phyloP scores from a whole-genome alignment of 2,888 invertebrate species.

The Odontocolon sp. region DNA sequence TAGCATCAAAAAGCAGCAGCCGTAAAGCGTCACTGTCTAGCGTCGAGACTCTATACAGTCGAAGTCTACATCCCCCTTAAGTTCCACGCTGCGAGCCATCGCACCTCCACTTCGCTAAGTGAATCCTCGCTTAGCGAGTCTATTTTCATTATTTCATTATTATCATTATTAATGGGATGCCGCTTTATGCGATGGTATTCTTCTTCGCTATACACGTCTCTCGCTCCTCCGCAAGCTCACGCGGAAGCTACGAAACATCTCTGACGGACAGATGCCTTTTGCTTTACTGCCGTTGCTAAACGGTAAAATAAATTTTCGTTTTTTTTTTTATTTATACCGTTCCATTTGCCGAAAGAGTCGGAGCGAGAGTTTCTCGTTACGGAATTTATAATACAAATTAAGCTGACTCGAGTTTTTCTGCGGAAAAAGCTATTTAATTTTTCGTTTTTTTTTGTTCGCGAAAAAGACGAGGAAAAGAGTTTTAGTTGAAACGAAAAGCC shows the following conservation, averaged over 20 bases:
- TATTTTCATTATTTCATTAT: slow-evolving; percentile 63
- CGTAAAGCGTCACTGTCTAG: slow-evolving; percentile 64
- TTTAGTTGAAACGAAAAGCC: too few relatives aligned
- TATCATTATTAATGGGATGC: slow-evolving; percentile 60
- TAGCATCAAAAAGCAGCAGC: slow-evolving; percentile 40
- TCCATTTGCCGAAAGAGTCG: slow-evolving; percentile 2
- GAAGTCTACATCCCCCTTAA: too few relatives aligned
- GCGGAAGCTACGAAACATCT: too few relatives aligned
- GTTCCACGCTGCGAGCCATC: too few relatives aligned
- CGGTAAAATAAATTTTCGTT: too few relatives aligned
- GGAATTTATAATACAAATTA: neutral
- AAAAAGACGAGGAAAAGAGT: too few relatives aligned
- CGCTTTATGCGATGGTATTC: too few relatives aligned
- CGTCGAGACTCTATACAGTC: too few relatives aligned
- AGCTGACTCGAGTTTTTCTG: slow-evolving; percentile 8
- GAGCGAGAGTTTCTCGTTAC: neutral
- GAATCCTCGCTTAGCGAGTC: slow-evolving; percentile 61
- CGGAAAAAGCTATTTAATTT: slow-evolving; percentile 17
- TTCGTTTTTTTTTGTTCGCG: neutral
- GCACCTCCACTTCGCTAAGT: slow-evolving; percentile 60
- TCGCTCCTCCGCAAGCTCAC: too few relatives aligned
- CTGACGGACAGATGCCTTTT: too few relatives aligned
- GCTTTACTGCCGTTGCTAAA: too few relatives aligned
- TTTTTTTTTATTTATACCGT: slow-evolving; percentile 4
- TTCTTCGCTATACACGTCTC: too few relatives aligned